Base-by-base conservation (phyloP, 2,888 invertebrate genomes). In the Urechis unicinctus region DNA sequence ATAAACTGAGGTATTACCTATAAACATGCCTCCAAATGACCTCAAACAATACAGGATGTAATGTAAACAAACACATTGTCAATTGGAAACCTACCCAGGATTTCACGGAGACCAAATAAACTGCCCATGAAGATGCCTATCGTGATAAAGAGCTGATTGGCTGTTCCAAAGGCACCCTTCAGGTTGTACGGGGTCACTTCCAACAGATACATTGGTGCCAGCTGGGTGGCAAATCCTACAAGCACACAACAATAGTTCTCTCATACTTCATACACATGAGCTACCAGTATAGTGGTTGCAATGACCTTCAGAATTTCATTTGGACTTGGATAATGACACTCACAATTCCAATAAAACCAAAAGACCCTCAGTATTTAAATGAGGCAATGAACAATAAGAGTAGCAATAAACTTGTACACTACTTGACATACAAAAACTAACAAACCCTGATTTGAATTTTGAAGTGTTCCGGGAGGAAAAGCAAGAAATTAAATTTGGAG, bases 101-200 rank as follows among this genome's bases (percentile, higher is more conserved):
- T 89, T 81, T 91, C 89, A 79, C 91, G 89, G 78, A 96, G 89
- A 75, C 95, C 95, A 74, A 95, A 84, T 72, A 95, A 89, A 83
- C 66, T 67, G 3, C 94, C 92, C 75, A 94, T 84, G 74, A 95
- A 85, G 78, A 96, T 87, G 74, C 95, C 95, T 72, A 95, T 87
- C 66, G 95, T 95, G 74, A 95, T 94, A 71, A 94, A 95, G 80
- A 96, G 85, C 83, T 96, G 96, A 83, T 95, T 95, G 76, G 94
- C 91, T 68, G 95, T 95, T 74, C 80, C 81, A 3, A 80, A 73
- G 2, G 79, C 91, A 53, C 94, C 94, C 56, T 92, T 80, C 1
- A 92, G 79, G 57, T 88, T 86, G 1, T 85, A 82, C 0, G 94
- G 94, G 0, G 92, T 87, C 71, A 94, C 90, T 79, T 94, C 94